Conservation (phyloP, 2,797 vertebrate species). For the Spheniscus humboldti region DNA sequence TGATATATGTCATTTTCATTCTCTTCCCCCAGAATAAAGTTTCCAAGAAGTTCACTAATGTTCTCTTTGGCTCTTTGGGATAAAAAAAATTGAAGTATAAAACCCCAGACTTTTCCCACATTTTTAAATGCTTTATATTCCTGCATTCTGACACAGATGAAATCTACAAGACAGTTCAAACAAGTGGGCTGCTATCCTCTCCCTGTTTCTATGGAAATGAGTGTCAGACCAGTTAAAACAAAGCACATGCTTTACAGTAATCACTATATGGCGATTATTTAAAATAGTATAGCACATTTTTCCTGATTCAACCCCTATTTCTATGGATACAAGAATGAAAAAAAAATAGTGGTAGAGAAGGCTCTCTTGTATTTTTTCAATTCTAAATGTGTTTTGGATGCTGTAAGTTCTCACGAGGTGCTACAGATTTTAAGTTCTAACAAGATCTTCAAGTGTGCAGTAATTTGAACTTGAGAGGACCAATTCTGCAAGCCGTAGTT, state of each 20-base stretch:
- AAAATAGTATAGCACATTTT: conserved; percentile 38
- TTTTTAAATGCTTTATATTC: conserved; percentile 42
- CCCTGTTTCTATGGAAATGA: conserved; percentile 63
- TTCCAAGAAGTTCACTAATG: not conserved
- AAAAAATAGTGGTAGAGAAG: not conserved
- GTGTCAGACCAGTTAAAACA: conserved; percentile 33
- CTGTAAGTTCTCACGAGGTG: not conserved
- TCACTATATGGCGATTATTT: conserved; percentile 41
- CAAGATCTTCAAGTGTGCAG: not conserved
- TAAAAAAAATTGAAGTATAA: not conserved
- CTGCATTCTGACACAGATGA: conserved; percentile 25
- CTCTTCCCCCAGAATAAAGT: not conserved
- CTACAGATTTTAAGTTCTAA: not conserved
- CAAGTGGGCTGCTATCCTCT: conserved; percentile 1
- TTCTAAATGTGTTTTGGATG: not conserved
- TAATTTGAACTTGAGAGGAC: not conserved
- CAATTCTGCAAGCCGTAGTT: not conserved
- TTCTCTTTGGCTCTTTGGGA: not conserved
- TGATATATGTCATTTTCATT: not conserved
- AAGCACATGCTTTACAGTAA: conserved; percentile 36
- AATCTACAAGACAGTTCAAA: conserved; percentile 46
- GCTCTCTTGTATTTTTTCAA: not conserved
- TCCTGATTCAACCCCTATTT: not conserved
- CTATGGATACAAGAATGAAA: conserved; percentile 36
- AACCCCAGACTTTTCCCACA: conserved; percentile 4